Conservation (phyloP, 1,140 invertebrate species). For the Pogonomyrmex barbatus region DNA sequence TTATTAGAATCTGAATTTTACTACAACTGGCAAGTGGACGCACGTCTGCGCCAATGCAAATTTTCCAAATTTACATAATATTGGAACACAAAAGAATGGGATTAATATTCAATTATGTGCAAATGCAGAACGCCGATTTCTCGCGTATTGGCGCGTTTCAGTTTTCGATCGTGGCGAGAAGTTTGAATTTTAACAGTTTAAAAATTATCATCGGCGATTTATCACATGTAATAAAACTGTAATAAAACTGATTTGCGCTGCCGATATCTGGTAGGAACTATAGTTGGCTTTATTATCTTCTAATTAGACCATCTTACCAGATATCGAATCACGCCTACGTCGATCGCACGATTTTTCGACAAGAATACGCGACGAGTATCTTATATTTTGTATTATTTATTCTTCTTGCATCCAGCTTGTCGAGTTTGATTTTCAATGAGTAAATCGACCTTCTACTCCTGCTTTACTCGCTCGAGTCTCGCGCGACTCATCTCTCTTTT, state of each 20-base stretch:
- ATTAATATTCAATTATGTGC: conserved; percentile 43
- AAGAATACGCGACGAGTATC: neutral
- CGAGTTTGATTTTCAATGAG: conserved; percentile 40
- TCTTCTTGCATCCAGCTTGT: conserved; percentile 61
- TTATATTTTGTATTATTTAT: conserved; percentile 25
- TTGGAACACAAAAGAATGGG: neutral
- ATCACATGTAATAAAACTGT: neutral
- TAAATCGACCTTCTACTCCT: conserved; percentile 27
- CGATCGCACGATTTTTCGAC: conserved; percentile 21
- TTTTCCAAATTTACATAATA: conserved; percentile 28
- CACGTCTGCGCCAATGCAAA: conserved; percentile 18
- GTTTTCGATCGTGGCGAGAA: neutral
- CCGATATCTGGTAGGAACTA: conserved; percentile 57
- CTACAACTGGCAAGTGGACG: conserved; percentile 16
- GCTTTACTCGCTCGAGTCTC: conserved; percentile 31
- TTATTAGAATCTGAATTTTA: neutral
- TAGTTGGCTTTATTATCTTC: conserved; percentile 41
- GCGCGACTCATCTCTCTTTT: neutral
- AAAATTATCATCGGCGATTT: neutral
- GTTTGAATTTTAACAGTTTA: conserved; percentile 10
- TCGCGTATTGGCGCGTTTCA: neutral
- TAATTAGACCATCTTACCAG: conserved; percentile 45
- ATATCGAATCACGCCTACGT: neutral
- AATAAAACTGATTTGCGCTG: neutral
- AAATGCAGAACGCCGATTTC: neutral